A percentile compares a stretch with the other conserved stretches of the same genome.
Conservation (phyloP, 2,797 vertebrate genomes). For the Nannoperca obscura region DNA sequence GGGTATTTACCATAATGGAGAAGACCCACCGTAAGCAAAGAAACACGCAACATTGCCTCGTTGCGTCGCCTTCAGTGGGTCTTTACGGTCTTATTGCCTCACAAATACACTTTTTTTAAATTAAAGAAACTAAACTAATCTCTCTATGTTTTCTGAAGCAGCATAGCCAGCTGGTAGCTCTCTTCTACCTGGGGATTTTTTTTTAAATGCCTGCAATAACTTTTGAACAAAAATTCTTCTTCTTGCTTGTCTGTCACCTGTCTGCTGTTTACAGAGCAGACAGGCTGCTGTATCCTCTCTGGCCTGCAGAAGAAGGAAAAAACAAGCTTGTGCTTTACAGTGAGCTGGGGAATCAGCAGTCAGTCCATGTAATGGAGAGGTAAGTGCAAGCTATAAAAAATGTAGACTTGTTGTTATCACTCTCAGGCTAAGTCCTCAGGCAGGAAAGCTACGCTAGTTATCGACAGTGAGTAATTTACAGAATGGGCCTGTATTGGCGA, state of each 20-base stretch:
- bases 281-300: constrained; percentile 14
- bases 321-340: constrained; percentile 3
- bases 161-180: background rate
- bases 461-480: constrained; percentile 28
- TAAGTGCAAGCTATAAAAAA: constrained; percentile 48
- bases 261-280: constrained; percentile 31
- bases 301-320: constrained; percentile 4
- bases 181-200: background rate
- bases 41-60: background rate
- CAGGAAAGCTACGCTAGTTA: constrained; percentile 39
- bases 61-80: background rate
- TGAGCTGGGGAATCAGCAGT: constrained; percentile 42
- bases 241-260: constrained; percentile 12
- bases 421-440: constrained; percentile 34
- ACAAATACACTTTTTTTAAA: constrained; percentile 12
- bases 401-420: constrained; percentile 42
- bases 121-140: background rate
- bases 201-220: background rate
- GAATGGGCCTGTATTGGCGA: background rate
- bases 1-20: too few species aligned
- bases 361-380: constrained; percentile 43
- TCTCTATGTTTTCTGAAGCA: constrained; percentile 5
- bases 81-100: background rate
- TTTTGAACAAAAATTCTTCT: constrained; percentile 5
- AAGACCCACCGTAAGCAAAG: background rate